Percentiles rank a stretch among this genome's conserved stretches.
Conservation (phyloP, 2,113 vertebrate genomes). For the Cinclus cinclus region DNA sequence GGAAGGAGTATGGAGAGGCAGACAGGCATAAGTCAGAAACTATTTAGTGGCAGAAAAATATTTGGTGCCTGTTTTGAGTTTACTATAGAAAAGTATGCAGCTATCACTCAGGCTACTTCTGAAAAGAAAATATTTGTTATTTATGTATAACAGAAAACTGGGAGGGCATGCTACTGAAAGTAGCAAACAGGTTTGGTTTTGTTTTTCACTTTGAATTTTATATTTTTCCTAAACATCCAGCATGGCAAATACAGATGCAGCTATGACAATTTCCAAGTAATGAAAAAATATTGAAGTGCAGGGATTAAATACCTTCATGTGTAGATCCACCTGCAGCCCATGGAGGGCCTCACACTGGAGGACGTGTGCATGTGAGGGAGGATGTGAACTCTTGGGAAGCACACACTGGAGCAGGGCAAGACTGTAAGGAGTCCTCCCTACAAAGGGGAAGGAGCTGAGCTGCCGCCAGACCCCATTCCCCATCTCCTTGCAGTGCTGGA, state of each 20-base stretch:
- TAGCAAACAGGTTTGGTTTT: background rate
- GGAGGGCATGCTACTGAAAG: background rate
- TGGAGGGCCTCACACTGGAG: background rate
- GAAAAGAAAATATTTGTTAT: background rate
- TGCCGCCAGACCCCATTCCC: background rate
- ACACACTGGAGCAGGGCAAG: too few relatives aligned
- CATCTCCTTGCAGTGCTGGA: background rate
- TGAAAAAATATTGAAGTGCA: background rate
- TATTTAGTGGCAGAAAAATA: background rate
- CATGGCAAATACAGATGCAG: background rate
- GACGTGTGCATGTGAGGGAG: accelerated
- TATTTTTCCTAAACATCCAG: background rate
- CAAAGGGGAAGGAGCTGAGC: background rate
- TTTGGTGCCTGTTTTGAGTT: background rate
- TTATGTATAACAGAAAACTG: background rate
- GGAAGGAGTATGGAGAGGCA: background rate
- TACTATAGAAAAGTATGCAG: background rate
- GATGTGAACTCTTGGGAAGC: background rate
- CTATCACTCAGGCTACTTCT: background rate
- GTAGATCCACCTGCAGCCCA: background rate
- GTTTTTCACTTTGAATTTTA: background rate
- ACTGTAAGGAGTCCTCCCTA: background rate
- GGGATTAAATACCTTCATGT: background rate
- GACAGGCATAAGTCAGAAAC: background rate
- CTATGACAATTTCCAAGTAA: background rate